Conservation (phyloP, 2,113 vertebrate species). For the Channa maculata region DNA sequence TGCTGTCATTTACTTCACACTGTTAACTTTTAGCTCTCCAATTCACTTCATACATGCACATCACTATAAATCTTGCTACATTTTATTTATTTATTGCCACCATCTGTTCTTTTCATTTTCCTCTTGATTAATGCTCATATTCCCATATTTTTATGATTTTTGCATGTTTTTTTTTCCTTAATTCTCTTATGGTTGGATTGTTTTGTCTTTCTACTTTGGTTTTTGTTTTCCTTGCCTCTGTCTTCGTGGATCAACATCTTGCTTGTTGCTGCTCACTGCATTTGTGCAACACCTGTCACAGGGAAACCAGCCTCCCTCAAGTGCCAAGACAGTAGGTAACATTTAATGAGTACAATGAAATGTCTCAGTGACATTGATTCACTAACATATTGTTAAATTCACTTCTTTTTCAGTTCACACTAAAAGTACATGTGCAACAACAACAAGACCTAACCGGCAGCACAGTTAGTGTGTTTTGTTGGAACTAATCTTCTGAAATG, state of each 20-base stretch:
- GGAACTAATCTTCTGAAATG: conserved; percentile 4
- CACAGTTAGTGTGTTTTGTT: not conserved
- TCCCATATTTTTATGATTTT: conserved; percentile 28
- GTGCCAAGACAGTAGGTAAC: conserved; percentile 87
- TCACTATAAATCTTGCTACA: conserved; percentile 43
- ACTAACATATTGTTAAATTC: not conserved
- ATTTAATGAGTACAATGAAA: conserved; percentile 67
- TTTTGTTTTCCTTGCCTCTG: conserved; percentile 25
- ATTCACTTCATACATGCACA: conserved; percentile 56
- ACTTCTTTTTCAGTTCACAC: not conserved
- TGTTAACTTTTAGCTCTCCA: conserved; percentile 73
- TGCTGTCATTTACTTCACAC: conserved; percentile 70
- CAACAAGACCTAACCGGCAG: not conserved
- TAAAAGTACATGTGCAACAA: not conserved
- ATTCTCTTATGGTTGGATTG: conserved; percentile 31
- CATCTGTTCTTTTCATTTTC: conserved; percentile 64
- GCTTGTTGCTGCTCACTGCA: conserved; percentile 60
- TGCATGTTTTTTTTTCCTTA: conserved; percentile 51
- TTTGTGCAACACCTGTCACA: conserved; percentile 64
- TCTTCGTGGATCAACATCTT: conserved; percentile 45
- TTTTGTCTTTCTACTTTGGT: conserved; percentile 31
- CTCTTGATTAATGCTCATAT: conserved; percentile 39
- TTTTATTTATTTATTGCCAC: conserved; percentile 51
- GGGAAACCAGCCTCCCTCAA: conserved; percentile 80
- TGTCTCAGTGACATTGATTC: conserved; percentile 5